Evolutionary conservation across 2,888 invertebrate genomes (phyloP).

Genomic region (Theodoxus fluviatilis): DNA sequence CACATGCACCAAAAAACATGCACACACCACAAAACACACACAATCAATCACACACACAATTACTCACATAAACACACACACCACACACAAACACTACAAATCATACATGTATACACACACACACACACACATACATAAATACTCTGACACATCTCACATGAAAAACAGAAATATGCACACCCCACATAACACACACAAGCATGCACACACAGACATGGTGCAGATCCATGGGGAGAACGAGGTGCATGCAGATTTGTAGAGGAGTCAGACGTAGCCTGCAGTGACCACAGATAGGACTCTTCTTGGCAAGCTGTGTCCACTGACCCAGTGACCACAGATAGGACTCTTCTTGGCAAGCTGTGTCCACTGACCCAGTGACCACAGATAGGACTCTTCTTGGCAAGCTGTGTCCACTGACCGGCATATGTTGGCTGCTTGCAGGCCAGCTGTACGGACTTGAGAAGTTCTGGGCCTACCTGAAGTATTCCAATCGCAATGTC

Average conservation of each 20-base stretch:
- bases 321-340: too few species aligned
- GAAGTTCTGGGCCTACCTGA: conserved; percentile 99
- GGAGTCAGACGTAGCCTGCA: too few species aligned
- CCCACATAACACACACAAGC: too few species aligned
- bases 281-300: too few species aligned
- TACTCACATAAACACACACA: too few species aligned
- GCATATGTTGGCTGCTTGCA: conserved; percentile 60
- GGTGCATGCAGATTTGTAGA: too few species aligned
- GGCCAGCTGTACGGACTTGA: conserved; percentile 97
- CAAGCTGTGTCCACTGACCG: too few species aligned
- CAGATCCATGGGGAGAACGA: not conserved
- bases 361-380: not conserved
- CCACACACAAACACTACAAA: not conserved
- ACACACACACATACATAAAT: not conserved
- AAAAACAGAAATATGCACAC: not conserved
- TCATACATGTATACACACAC: not conserved
- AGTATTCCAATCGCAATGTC: conserved; percentile 74
- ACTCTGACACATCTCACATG: not conserved
- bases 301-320: too few species aligned
- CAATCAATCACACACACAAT: too few species aligned
- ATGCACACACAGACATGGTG: too few species aligned
- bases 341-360: not conserved
- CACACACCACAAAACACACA: too few species aligned
- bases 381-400: not conserved
- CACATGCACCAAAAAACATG: too few species aligned